Evolutionary conservation across 1,140 invertebrate species (phyloP), one percentile per base, ranked within the genome.

Genomic region (Rhizoglyphus robini): DNA sequence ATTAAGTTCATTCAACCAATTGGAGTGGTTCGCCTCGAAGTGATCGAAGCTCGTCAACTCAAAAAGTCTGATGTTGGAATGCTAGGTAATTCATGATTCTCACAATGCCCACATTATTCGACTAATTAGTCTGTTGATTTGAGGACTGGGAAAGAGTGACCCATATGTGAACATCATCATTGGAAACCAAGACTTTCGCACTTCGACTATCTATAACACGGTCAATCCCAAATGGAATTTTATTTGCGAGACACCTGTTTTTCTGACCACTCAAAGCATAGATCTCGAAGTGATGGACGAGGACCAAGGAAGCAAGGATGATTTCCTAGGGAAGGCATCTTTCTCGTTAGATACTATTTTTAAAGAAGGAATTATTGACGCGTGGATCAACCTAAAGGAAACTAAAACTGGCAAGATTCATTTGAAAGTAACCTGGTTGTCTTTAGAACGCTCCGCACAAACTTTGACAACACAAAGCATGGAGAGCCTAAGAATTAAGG

Each of bases 91-190:
- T 30, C n/a, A 60, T 32, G 30, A 31, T n/a, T 60, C 8, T 47
- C 25, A 23, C 30, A 60, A n/a, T 11, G 32, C 25, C n/a, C n/a
- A n/a, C n/a, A n/a, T n/a, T n/a, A n/a, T n/a, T n/a, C n/a, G n/a
- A n/a, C n/a, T n/a, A n/a, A n/a, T 57, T 13, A 13, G 23, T 41
- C 15, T 29, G 32, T 90, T n/a, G n/a, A n/a, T n/a, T n/a, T n/a
- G n/a, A n/a, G n/a, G 91, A 73, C 92, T 92, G 79, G 90, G 90
- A 70, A 96, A 96, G 78, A 94, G 90, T 2, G 93, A 96, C 80
- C 93, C 93, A 3, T 96, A 96, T 76, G 86, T 86, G 29, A 82
- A 93, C 58, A 81, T 93, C 70, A 85, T 82, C 77, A 77, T 79
- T 69, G 77, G 77, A 25, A 72, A 73, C 4, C 70, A 74, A 63